Conservation (phyloP, 2,888 invertebrate genomes). For the Acleris cristana region DNA sequence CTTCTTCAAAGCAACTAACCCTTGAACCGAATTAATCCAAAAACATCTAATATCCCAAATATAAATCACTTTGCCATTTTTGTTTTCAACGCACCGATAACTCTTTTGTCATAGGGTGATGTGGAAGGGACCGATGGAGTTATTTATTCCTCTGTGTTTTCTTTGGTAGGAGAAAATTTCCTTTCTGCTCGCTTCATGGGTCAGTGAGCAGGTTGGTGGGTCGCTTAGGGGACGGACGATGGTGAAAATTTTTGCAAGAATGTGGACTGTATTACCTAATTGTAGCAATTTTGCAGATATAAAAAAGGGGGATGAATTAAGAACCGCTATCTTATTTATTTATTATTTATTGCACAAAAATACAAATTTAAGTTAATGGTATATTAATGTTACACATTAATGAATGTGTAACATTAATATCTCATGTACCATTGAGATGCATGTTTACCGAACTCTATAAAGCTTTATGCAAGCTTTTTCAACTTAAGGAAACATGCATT, state of each 20-base stretch:
- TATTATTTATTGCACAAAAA: no score
- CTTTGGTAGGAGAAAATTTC: constrained; percentile 81
- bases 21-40: constrained; percentile 25
- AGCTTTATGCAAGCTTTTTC: no score
- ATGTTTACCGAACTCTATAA: no score
- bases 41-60: constrained; percentile 66
- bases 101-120: constrained; percentile 84
- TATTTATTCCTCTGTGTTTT: constrained; percentile 83
- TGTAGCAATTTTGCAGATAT: neutral
- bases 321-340: neutral
- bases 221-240: constrained; percentile 46
- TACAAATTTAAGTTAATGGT: no score
- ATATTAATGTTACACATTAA: no score
- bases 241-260: constrained; percentile 42
- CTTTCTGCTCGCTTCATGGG: constrained; percentile 83
- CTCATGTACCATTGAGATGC: no score
- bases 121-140: constrained; percentile 80
- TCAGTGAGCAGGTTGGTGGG: constrained; percentile 79
- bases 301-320: neutral
- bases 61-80: constrained; percentile 83
- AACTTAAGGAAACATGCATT: neutral
- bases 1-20: constrained; percentile 14
- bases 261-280: neutral
- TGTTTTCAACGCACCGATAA: constrained; percentile 85
- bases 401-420: no score